Conservation (phyloP, 2,113 vertebrate genomes). For the Erythrolamprus reginae region DNA sequence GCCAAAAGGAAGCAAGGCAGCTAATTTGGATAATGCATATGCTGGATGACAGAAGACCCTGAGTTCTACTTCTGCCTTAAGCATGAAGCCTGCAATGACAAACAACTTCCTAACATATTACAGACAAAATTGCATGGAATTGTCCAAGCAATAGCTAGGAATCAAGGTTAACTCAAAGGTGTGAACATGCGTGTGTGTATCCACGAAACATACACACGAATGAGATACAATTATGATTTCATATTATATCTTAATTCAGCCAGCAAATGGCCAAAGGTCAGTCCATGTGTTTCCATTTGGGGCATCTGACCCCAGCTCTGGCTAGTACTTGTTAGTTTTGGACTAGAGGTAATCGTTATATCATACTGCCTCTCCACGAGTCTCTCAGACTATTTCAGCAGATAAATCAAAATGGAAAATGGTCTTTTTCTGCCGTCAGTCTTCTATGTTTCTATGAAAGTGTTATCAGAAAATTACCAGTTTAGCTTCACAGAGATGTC, state of each 20-base stretch:
- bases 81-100: background rate
- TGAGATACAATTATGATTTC: background rate
- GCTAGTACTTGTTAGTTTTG: background rate
- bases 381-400: background rate
- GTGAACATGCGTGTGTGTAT: fast-evolving
- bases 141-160: background rate
- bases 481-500: background rate
- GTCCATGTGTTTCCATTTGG: background rate
- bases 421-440: no score
- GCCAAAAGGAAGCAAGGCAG: background rate
- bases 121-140: background rate
- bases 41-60: background rate
- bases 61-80: background rate
- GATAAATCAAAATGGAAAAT: background rate
- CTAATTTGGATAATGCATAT: background rate
- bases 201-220: background rate
- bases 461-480: background rate
- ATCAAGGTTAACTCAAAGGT: background rate
- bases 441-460: no score
- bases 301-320: background rate
- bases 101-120: background rate
- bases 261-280: background rate
- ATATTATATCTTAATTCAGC: background rate
- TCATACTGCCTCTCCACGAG: background rate
- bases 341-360: background rate